Conservation (phyloP, 2,888 invertebrate genomes). For the Drosophila melanosoma region DNA sequence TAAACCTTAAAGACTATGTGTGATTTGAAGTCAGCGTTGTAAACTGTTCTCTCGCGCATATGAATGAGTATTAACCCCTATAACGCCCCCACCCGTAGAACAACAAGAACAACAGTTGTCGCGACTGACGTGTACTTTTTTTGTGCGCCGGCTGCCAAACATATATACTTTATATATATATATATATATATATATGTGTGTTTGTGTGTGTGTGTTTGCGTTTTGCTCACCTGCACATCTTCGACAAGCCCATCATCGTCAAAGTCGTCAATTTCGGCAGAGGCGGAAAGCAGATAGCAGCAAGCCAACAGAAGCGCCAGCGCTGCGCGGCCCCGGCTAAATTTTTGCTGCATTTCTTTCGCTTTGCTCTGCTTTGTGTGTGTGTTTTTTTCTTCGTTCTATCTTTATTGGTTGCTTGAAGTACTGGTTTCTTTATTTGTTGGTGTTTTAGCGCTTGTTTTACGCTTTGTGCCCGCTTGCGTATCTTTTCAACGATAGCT, state of each 20-base stretch:
- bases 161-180: constrained; percentile 1
- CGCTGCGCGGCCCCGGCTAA: constrained; percentile 50
- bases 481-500: constrained; percentile 60
- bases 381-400: constrained; percentile 29
- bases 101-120: constrained; percentile 39
- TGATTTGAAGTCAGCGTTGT: constrained; percentile 30
- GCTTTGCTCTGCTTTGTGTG: constrained; percentile 15
- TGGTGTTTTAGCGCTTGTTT: constrained; percentile 31
- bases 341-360: constrained; percentile 66
- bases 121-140: constrained; percentile 82
- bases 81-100: constrained; percentile 12
- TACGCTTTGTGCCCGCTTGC: constrained; percentile 36
- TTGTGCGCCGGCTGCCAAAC: constrained; percentile 46
- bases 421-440: constrained; percentile 37
- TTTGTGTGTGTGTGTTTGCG: neutral
- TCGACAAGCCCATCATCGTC: constrained; percentile 82
- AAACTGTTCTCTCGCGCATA: constrained; percentile 34
- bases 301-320: constrained; percentile 57
- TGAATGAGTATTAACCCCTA: constrained; percentile 39
- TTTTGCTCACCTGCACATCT: constrained; percentile 76
- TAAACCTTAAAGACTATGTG: neutral
- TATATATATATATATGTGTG: neutral
- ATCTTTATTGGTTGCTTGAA: constrained; percentile 20
- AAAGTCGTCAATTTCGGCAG: constrained; percentile 67
- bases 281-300: constrained; percentile 47